Evolutionary conservation across 2,797 vertebrate genomes (phyloP), one percentile per base, ranked within the genome.

Genomic region (Sarcophilus harrisii): DNA sequence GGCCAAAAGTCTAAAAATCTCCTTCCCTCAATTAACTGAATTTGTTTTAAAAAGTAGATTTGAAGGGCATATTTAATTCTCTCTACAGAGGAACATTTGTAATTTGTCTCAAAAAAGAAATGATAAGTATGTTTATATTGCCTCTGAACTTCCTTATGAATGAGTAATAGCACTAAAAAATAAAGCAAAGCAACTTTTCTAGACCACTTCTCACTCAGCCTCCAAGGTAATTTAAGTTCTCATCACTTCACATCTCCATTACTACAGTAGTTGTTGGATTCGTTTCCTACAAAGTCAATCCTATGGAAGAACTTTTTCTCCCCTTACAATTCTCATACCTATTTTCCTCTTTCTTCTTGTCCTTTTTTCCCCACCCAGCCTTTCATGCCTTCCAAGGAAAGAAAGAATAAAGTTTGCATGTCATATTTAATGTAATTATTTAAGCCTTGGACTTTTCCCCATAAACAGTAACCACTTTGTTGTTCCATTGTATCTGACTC

Each of bases 321-420:
- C 57, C 57, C 92, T 93, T 95, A 92, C 90, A 96, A 95, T 95
- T 96, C n/a, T 5, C 66, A 59, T 89, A 4, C 73, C 62, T 92
- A 60, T 1, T 96, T 90, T 27, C 52, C 91, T 96, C 62, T 89
- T 95, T 49, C 54, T 93, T 91, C 62, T 93, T 95, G 91, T 91
- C 38, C 95, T 52, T 96, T 38, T 96, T 60, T 96, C 45, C 91
- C 57, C 45, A 90, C 57, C 59, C 29, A 54, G 30, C 73, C 87
- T 94, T 90, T 96, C 57, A 94, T 21, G 81, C 29, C 38, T 87
- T 38, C 73, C 38, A 87, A 87, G 45, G 73, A 73, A 5, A 73
- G 62, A 81, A 81, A 38, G 73, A 49, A 45, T 49, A 87, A 81
- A 81, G 38, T 87, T 45, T 87, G 5, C 28, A 49, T 45, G 38